phyloP scores from a whole-genome alignment of 2,797 vertebrate species.

The Dermochelys coriacea region DNA sequence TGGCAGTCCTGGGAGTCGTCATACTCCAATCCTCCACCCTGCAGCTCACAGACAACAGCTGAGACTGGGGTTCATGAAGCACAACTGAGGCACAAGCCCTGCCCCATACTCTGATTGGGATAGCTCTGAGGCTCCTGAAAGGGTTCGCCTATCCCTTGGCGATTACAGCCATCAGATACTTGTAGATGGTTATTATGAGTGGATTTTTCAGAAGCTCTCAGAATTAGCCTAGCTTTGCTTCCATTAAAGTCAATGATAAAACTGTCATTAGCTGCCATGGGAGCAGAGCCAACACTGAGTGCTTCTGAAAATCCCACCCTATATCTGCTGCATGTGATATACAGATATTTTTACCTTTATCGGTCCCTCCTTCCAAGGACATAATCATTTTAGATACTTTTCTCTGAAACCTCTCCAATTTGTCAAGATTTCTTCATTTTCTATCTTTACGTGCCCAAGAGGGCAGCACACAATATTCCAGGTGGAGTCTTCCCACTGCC shows the following conservation, averaged over 20 bases:
- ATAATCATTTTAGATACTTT: background rate
- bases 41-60: background rate
- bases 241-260: accelerated
- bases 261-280: accelerated
- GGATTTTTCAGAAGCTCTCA: background rate
- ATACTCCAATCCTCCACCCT: background rate
- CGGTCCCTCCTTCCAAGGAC: background rate
- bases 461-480: background rate
- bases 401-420: background rate
- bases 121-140: background rate
- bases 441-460: background rate
- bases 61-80: background rate
- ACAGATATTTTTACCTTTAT: background rate
- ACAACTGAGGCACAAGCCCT: background rate
- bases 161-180: background rate
- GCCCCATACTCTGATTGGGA: background rate
- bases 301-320: background rate
- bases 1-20: background rate
- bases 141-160: background rate
- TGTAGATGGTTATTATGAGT: background rate
- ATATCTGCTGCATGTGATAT: background rate
- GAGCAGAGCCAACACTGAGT: background rate
- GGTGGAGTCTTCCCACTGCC: background rate
- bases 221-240: background rate
- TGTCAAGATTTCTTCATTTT: background rate